A percentile compares a stretch with the other conserved stretches of the same genome.
Conservation (phyloP, 2,888 invertebrate species). For the Stegophylla sp. region DNA sequence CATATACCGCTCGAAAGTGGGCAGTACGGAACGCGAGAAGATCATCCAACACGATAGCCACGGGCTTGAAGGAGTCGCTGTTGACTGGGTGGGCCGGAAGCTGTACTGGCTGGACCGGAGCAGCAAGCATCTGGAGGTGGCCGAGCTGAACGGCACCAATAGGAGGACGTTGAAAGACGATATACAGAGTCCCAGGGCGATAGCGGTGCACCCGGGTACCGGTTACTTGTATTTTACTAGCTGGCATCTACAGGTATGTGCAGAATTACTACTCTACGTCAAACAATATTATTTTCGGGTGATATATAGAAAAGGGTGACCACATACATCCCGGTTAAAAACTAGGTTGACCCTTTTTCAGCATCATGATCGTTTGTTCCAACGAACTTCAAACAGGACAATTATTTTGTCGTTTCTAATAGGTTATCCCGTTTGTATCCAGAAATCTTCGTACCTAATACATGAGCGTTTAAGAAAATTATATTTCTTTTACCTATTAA, state of each 20-base stretch:
- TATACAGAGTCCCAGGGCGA: slow-evolving; percentile 91
- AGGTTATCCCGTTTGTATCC: too few relatives aligned
- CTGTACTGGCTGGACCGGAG: slow-evolving; percentile 97
- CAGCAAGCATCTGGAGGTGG: slow-evolving; percentile 92
- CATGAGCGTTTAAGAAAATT: too few relatives aligned
- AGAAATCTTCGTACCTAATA: too few relatives aligned
- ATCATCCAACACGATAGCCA: slow-evolving; percentile 92
- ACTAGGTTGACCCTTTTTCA: too few relatives aligned
- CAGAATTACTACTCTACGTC: too few relatives aligned
- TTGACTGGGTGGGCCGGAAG: slow-evolving; percentile 96
- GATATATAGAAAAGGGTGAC: too few relatives aligned
- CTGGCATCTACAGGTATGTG: slow-evolving; percentile 82
- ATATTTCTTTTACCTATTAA: too few relatives aligned
- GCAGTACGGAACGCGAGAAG: slow-evolving; percentile 75
- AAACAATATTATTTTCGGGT: too few relatives aligned
- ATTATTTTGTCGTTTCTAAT: too few relatives aligned
- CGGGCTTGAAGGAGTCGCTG: slow-evolving; percentile 94
- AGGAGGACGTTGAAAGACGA: slow-evolving; percentile 87
- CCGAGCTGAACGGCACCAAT: slow-evolving; percentile 90
- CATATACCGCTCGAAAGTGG: slow-evolving; percentile 73
- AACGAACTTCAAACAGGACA: too few relatives aligned
- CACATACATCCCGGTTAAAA: too few relatives aligned
- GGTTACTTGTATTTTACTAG: slow-evolving; percentile 95
- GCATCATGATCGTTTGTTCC: too few relatives aligned
- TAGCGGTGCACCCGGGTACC: slow-evolving; percentile 92